phyloP scores from a whole-genome alignment of 2,888 invertebrate species.

The Molanna angustata region DNA sequence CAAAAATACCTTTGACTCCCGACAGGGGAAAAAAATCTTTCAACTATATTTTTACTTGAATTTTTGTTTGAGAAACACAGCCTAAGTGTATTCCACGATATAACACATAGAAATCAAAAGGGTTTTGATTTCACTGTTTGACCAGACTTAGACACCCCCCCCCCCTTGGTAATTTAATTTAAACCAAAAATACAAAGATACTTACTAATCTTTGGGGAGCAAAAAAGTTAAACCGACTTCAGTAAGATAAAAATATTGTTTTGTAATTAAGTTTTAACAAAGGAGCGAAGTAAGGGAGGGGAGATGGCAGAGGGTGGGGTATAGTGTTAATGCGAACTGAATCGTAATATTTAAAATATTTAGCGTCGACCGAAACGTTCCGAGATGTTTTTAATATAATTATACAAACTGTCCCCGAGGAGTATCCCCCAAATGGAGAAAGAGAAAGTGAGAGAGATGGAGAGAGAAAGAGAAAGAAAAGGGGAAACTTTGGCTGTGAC shows the following conservation, averaged over 20 bases:
- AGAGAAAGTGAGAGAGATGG: slow-evolving; percentile 9
- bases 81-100: too few species aligned
- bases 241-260: not conserved
- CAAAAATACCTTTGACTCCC: too few species aligned
- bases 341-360: slow-evolving; percentile 2
- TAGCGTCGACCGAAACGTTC: not conserved
- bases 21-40: too few species aligned
- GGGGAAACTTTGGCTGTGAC: slow-evolving; percentile 12
- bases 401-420: not conserved
- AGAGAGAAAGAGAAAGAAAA: slow-evolving; percentile 5
- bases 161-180: too few species aligned
- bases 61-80: too few species aligned
- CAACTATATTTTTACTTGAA: too few species aligned
- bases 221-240: slow-evolving; percentile 4
- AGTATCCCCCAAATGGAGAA: not conserved
- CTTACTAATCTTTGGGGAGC: too few species aligned
- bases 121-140: too few species aligned
- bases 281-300: not conserved
- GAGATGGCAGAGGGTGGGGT: not conserved
- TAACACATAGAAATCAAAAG: too few species aligned
- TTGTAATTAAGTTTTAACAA: not conserved
- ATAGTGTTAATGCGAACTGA: too few species aligned
- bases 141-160: too few species aligned
- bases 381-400: slow-evolving; percentile 4
- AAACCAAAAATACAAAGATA: too few species aligned